Evolutionary conservation across 2,888 invertebrate species (phyloP), one percentile per base, ranked within the genome.

Genomic region (Cheilosia variabilis): DNA sequence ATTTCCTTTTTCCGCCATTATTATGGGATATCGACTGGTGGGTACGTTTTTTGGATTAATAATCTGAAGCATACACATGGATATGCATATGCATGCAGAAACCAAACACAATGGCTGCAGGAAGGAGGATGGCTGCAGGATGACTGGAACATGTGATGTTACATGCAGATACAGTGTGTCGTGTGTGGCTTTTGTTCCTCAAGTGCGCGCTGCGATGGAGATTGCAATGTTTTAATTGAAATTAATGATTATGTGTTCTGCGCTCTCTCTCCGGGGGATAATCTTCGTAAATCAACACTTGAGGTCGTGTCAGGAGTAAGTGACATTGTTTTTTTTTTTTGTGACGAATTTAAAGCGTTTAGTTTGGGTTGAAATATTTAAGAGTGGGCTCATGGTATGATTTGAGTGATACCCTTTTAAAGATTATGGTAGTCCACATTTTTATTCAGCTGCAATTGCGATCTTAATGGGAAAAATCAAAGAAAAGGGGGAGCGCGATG

Each of bases 151-250:
- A 71, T 53, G 58, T 65, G 60, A 62, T 37, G 17, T 60, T 10
- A 82, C 82, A 77, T 71, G 66, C 47, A 57, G 77, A 82, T 82
- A 50, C 71, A 68, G 53, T 19, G 65, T 53, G 34, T 15, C 47
- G 13, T 34, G 27, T 55, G 41, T 58, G 45, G 58, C 53, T 76
- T 65, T 60, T 69, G 47, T 50, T 27, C 22, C 55, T 52, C 71
- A 4, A 50, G 37, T 47, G 63, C 55, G 34, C 63, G 24, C 52
- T 60, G 60, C 10, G 50, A 60, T 65, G 79, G 41, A 58, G 60
- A 77, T 66, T 72, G 78, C 68, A 77, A 43, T 65, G 69, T 71
- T 84, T 37, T 79, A 84, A 79, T 84, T 84, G 79, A 84, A 84
- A 84, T 75, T 79, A 80, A 84, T 75, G 84, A 75, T 79, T 79